Evolutionary conservation across 2,113 vertebrate species (phyloP).

Genomic region (Syngnathus typhle): DNA sequence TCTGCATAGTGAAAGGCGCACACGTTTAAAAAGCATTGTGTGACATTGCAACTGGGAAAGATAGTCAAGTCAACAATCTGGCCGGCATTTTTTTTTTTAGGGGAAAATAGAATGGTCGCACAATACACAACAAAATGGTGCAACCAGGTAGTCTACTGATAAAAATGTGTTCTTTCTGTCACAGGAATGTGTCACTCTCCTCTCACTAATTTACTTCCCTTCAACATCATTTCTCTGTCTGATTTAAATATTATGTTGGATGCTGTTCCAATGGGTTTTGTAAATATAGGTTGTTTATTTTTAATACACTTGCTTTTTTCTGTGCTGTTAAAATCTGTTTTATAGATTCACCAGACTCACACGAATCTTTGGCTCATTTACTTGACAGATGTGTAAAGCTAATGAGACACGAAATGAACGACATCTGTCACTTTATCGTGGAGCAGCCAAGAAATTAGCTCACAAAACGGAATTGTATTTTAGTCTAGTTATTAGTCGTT

Average conservation of each 20-base stretch:
- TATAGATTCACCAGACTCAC: not conserved
- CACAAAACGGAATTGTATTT: not conserved
- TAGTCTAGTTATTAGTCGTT: not conserved
- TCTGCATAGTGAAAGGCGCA: no score
- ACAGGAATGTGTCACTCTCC: slow-evolving; percentile 10
- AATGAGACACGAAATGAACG: slow-evolving; percentile 34
- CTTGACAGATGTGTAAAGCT: slow-evolving; percentile 27
- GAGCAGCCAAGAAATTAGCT: not conserved
- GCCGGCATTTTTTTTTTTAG: no score
- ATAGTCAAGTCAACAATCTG: no score
- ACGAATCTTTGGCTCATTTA: slow-evolving; percentile 14
- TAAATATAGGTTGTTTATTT: not conserved
- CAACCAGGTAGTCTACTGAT: no score
- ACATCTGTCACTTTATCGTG: slow-evolving; percentile 11
- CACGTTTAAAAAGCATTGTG: no score
- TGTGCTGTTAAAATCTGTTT: not conserved
- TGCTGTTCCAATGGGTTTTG: not conserved
- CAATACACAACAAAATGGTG: no score
- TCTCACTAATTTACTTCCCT: not conserved
- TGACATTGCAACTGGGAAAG: no score
- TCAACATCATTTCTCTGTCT: not conserved
- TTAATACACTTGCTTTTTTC: not conserved
- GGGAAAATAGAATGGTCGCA: no score
- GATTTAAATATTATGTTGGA: not conserved
- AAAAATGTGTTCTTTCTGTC: slow-evolving; percentile 8